Evolutionary conservation across 2,888 invertebrate species (phyloP).

Genomic region (Drosophila nigricruria): DNA sequence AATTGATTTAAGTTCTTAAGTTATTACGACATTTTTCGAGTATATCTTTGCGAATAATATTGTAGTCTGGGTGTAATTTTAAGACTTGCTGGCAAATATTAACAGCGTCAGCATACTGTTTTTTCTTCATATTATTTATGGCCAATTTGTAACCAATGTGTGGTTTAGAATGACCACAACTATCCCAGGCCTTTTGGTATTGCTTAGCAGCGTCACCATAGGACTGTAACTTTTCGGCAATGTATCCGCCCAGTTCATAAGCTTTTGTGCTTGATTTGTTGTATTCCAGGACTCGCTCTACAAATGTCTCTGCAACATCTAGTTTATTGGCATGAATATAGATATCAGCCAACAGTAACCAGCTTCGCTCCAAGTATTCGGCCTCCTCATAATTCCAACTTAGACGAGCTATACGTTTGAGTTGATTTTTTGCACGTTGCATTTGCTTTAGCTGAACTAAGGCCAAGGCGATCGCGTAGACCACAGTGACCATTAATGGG

Average conservation of each 20-base stretch:
- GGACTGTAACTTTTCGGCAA: slow-evolving; percentile 96
- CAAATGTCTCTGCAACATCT: slow-evolving; percentile 93
- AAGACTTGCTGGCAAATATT: slow-evolving; percentile 95
- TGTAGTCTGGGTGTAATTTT: slow-evolving; percentile 93
- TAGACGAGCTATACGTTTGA: slow-evolving; percentile 94
- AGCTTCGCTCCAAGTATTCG: slow-evolving; percentile 97
- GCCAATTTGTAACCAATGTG: slow-evolving; percentile 96
- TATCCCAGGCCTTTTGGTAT: slow-evolving; percentile 94
- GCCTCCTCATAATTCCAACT: slow-evolving; percentile 98
- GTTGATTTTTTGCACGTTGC: slow-evolving; percentile 95
- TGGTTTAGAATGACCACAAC: slow-evolving; percentile 92
- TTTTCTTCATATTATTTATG: slow-evolving; percentile 95
- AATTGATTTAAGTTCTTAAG: slow-evolving; percentile 87
- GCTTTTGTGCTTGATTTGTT: slow-evolving; percentile 96
- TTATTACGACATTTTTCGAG: slow-evolving; percentile 94
- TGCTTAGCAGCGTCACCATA: slow-evolving; percentile 93
- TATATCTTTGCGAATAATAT: slow-evolving; percentile 96
- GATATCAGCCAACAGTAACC: slow-evolving; percentile 96
- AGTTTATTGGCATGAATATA: slow-evolving; percentile 93
- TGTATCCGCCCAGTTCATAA: slow-evolving; percentile 92
- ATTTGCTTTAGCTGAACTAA: slow-evolving; percentile 93
- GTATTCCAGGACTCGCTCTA: slow-evolving; percentile 91
- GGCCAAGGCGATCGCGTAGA: slow-evolving; percentile 93
- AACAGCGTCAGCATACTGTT: slow-evolving; percentile 95
- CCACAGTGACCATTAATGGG: slow-evolving; percentile 93